Evolutionary conservation across 2,888 invertebrate genomes (phyloP), one percentile per base, ranked within the genome.

Genomic region (Byasa hedistus): DNA sequence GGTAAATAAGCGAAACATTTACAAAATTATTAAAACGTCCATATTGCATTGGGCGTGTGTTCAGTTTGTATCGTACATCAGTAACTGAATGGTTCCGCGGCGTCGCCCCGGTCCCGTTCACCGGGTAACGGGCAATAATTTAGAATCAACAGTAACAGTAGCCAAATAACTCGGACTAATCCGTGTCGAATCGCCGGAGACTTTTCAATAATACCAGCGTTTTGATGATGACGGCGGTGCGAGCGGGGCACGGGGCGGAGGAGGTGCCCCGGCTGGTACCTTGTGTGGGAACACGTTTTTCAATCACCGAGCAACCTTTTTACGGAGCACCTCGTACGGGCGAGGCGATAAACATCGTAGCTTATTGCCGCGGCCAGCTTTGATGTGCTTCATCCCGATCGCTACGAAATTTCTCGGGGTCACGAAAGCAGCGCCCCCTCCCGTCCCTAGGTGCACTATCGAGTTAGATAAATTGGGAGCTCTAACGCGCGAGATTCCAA

Each of bases 281-380:
- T 83, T 84, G 80, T 85, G 86, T 89, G 88, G 82, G 87, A 86
- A 85, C 83, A 77, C 80, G 83, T 87, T 85, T 84, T 87, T 88
- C 88, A 88, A 87, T 89, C 87, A 85, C 80, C 78, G 78, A 80
- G 74, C 79, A 80, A 83, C 79, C 83, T 84, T 86, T 87, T 86
- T 85, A 85, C 84, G 80, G 81, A 76, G 80, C 75, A 75, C 76
- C 79, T 80, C 80, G 81, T 77, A 79, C 79, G 78, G 75, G 77
- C 76, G 76, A 68, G 74, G 80, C 81, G 86, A 91, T 91, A 91
- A 91, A 91, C 85, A 86, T 84, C 77, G 82, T 74, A 89, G 79
- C 81, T 89, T 91, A 91, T 80, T 86, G 84, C 78, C 78, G 86
- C 91, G 91, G 91, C 69, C 77, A 73, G 81, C 88, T 89, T 89